Evolutionary conservation across 2,113 vertebrate genomes (phyloP).

Genomic region (Montifringilla adamsi): DNA sequence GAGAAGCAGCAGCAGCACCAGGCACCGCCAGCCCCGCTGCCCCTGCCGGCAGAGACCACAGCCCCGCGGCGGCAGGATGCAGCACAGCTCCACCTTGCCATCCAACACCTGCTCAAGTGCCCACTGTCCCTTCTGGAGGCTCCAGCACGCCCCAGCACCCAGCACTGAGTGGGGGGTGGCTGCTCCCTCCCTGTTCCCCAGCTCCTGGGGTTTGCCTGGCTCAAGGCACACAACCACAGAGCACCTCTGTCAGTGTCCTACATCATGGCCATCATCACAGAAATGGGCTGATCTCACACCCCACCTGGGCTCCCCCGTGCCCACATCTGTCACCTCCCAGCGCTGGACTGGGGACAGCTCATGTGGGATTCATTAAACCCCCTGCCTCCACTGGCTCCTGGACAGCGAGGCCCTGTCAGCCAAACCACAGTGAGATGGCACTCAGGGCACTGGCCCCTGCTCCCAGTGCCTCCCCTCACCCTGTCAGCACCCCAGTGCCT

Average conservation of each 20-base stretch:
- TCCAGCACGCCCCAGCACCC: neutral
- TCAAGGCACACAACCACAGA: fast-evolving
- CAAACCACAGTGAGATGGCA: fast-evolving
- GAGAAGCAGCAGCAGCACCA: neutral
- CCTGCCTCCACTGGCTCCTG: fast-evolving
- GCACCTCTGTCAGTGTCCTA: neutral
- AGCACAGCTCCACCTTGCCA: neutral
- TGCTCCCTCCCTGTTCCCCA: neutral
- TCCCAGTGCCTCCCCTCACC: neutral
- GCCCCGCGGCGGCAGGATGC: neutral
- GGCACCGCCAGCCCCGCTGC: neutral
- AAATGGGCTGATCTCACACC: neutral
- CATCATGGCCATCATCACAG: neutral
- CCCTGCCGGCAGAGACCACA: neutral
- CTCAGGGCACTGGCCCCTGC: fast-evolving
- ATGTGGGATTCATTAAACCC: fast-evolving
- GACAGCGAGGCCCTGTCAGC: fast-evolving
- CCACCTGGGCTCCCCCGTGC: neutral
- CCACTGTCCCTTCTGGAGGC: neutral
- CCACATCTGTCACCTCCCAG: fast-evolving
- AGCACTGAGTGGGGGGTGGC: fast-evolving
- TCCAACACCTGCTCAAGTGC: fast-evolving
- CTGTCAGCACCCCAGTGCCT: neutral
- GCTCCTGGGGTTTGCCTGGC: neutral
- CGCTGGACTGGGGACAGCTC: fast-evolving